Evolutionary conservation across 2,888 invertebrate genomes (phyloP).

Genomic region (Graphium colonna): DNA sequence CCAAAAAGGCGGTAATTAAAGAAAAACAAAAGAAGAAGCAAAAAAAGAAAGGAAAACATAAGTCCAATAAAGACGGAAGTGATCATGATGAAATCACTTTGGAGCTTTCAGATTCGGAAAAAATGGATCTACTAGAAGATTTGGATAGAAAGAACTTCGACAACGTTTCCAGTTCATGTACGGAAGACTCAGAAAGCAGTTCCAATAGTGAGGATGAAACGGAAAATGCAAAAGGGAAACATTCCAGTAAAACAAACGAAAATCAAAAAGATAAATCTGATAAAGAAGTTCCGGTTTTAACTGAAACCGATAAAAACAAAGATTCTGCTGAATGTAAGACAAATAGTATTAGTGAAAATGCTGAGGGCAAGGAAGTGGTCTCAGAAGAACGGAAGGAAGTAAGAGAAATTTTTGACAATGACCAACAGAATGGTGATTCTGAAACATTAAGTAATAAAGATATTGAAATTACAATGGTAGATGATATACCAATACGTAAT

Average conservation of each 20-base stretch:
- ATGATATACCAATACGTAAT: neutral
- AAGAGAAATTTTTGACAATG: no score
- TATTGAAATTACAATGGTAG: conserved; percentile 1
- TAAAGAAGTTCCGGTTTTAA: neutral
- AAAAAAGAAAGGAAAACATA: conserved; percentile 59
- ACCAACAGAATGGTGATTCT: neutral
- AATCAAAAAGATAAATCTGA: neutral
- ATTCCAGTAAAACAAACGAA: neutral
- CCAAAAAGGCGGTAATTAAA: conserved; percentile 30
- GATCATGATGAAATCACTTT: conserved; percentile 71
- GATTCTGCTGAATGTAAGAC: no score
- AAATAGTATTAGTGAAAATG: neutral
- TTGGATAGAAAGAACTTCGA: conserved; percentile 58
- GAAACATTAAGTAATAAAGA: no score
- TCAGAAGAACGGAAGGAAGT: conserved; percentile 6
- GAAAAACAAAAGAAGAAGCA: conserved; percentile 44
- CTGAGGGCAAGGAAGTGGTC: neutral
- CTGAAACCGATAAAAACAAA: no score
- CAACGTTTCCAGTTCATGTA: conserved; percentile 40
- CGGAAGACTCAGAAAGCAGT: conserved; percentile 43
- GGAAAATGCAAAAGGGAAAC: neutral
- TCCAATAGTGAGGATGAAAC: conserved; percentile 31
- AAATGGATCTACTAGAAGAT: conserved; percentile 71
- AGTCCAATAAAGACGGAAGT: conserved; percentile 50
- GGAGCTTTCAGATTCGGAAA: conserved; percentile 70